Conservation (phyloP, 1,140 invertebrate species). For the Panonychus citri region DNA sequence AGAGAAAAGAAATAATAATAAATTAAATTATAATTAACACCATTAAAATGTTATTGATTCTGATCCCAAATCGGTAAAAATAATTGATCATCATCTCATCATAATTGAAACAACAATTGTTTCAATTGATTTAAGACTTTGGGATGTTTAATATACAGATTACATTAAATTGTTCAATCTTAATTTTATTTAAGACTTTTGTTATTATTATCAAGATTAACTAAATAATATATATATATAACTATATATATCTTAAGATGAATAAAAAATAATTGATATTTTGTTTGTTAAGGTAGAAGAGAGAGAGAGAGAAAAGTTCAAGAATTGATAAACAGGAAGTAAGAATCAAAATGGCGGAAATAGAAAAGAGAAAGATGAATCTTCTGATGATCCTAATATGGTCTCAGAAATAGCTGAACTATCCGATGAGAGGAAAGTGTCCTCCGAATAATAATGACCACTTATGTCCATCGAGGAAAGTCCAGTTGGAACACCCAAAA, state of each 20-base stretch:
- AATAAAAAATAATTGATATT: not conserved
- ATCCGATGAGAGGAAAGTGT: not conserved
- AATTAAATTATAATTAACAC: no score
- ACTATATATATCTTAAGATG: not conserved
- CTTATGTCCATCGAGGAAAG: not conserved
- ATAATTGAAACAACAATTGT: not conserved
- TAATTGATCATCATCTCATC: not conserved
- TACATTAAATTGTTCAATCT: not conserved
- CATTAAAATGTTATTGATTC: no score
- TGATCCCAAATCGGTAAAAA: no score
- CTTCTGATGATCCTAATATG: not conserved
- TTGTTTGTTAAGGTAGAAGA: not conserved
- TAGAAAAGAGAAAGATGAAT: no score
- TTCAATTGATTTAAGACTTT: not conserved
- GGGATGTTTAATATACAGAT: not conserved
- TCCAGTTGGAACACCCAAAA: no score
- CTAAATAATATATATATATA: not conserved
- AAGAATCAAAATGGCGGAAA: no score
- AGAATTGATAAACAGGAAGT: not conserved
- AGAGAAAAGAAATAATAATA: no score
- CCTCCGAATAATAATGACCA: not conserved
- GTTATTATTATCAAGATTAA: no score
- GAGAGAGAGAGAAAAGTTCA: not conserved
- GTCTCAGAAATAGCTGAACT: not conserved
- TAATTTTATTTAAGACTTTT: not conserved